A percentile compares a stretch with the other conserved stretches of the same genome.
These are phyloP conservation scores for Merops nubicus DNA, from an alignment of 2,113 vertebrate species.

Conservation along the genomic window DNA sequence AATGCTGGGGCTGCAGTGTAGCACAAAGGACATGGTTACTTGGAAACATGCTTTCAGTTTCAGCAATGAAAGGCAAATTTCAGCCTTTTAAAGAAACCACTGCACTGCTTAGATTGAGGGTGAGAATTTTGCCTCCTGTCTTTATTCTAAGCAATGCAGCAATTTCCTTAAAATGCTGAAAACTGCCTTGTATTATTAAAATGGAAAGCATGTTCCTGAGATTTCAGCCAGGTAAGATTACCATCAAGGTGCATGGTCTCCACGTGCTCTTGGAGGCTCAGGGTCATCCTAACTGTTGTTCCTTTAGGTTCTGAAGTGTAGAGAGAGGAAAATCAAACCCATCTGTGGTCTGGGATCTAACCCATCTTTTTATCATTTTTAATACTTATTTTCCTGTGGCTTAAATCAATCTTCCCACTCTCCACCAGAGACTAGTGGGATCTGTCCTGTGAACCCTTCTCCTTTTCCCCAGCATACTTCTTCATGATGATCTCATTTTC, in stretches of 20 bases:
- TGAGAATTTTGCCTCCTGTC: neutral
- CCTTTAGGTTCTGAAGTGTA: neutral
- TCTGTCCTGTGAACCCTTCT: neutral
- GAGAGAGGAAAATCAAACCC: neutral
- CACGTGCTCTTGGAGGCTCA: neutral
- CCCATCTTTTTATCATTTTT: neutral
- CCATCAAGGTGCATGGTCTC: neutral
- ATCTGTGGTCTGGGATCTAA: neutral
- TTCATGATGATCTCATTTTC: conserved; percentile 23
- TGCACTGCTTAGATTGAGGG: neutral
- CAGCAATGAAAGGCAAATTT: conserved; percentile 22
- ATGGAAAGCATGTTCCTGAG: neutral
- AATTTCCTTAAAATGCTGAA: neutral
- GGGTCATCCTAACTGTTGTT: neutral
- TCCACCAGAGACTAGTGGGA: neutral
- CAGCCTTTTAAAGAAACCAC: conserved; percentile 8
- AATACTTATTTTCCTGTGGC: neutral
- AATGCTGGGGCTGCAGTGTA: neutral
- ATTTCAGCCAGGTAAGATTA: neutral
- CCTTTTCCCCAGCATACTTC: neutral
- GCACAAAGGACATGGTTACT: neutral
- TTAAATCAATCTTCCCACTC: neutral
- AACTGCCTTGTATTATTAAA: neutral
- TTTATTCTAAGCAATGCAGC: neutral
- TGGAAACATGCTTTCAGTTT: conserved; percentile 31